These are phyloP conservation scores for Idaea straminata DNA, from an alignment of 2,888 invertebrate species.

Conservation along the genomic window DNA sequence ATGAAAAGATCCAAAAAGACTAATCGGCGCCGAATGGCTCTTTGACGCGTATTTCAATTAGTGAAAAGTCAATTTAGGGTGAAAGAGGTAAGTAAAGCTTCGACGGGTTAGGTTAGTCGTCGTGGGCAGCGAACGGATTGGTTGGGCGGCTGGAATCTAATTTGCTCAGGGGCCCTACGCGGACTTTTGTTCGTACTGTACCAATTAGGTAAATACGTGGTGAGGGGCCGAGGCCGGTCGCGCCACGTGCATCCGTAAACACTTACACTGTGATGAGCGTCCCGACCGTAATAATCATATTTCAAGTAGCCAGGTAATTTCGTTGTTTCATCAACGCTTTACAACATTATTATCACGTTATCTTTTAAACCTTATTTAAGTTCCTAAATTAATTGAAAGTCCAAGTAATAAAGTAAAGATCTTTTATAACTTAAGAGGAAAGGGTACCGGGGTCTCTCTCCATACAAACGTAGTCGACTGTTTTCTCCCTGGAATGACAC, in stretches of 20 bases:
- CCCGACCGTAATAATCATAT: conserved; percentile 57
- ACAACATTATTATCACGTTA: conserved; percentile 49
- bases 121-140: conserved; percentile 35
- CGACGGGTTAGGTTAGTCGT: conserved; percentile 34
- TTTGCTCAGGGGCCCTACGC: conserved; percentile 53
- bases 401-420: too few relatives aligned
- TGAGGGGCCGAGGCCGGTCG: conserved; percentile 32
- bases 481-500: too few relatives aligned
- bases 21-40: conserved; percentile 42
- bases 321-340: conserved; percentile 49
- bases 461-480: too few relatives aligned
- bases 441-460: too few relatives aligned
- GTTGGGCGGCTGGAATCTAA: conserved; percentile 53
- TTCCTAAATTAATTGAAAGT: conserved; percentile 26
- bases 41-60: conserved; percentile 65
- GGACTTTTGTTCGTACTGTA: conserved; percentile 71
- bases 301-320: conserved; percentile 54
- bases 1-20: conserved; percentile 36
- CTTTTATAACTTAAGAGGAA: too few relatives aligned
- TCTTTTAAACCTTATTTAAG: conserved; percentile 39
- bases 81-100: conserved; percentile 69
- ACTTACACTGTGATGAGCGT: conserved; percentile 59
- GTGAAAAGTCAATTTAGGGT: conserved; percentile 67
- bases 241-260: conserved; percentile 66
- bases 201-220: conserved; percentile 75